Evolutionary conservation across 2,888 invertebrate genomes (phyloP).

Genomic region (Pseudococcus longispinus): DNA sequence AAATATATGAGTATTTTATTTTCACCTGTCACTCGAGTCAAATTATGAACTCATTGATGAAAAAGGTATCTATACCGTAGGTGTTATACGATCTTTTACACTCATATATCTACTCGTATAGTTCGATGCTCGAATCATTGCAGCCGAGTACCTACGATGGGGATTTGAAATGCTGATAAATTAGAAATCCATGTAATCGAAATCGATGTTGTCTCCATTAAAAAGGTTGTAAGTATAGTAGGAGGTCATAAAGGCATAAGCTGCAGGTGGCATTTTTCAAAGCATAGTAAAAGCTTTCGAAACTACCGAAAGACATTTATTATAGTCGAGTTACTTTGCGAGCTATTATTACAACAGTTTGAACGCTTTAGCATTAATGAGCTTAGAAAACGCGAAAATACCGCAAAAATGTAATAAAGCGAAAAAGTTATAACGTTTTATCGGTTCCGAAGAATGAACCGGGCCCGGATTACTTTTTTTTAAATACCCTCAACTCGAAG

Average conservation of each 20-base stretch:
- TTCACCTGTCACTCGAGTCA: too few relatives aligned
- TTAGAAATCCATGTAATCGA: slow-evolving; percentile 11
- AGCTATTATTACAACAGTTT: slow-evolving; percentile 23
- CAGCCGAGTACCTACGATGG: not conserved
- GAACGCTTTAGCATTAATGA: slow-evolving; percentile 24
- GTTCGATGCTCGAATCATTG: not conserved
- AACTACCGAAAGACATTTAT: slow-evolving; percentile 34
- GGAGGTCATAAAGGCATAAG: slow-evolving; percentile 19
- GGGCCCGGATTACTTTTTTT: not conserved
- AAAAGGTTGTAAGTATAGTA: slow-evolving; percentile 1
- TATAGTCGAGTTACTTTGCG: not conserved
- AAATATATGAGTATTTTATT: too few relatives aligned
- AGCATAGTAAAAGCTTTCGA: not conserved
- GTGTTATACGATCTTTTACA: too few relatives aligned
- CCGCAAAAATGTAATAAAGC: slow-evolving; percentile 2
- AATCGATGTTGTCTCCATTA: slow-evolving; percentile 19
- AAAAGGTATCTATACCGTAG: too few relatives aligned
- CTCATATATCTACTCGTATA: not conserved
- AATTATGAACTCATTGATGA: too few relatives aligned
- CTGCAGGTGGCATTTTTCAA: slow-evolving; percentile 34
- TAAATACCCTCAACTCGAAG: not conserved
- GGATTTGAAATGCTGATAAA: not conserved
- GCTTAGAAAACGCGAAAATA: slow-evolving; percentile 15
- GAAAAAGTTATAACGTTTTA: slow-evolving; percentile 16
- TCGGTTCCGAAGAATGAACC: not conserved